Evolutionary conservation across 2,888 invertebrate species (phyloP).

Genomic region (Drosophila percnosoma): DNA sequence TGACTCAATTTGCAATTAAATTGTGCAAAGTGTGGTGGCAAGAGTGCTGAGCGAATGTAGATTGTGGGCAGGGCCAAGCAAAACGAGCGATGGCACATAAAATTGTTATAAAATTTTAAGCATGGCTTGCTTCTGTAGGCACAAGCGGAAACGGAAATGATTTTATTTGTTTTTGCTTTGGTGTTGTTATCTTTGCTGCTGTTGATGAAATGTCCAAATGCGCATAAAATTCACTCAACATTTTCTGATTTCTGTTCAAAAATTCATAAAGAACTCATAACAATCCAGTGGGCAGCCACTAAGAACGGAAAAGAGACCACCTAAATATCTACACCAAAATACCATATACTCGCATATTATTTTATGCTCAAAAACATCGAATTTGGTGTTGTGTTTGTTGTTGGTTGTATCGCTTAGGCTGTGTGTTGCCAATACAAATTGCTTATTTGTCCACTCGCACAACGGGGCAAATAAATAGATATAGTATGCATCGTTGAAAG

Average conservation of each 20-base stretch:
- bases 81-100: conserved; percentile 23
- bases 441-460: conserved; percentile 7
- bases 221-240: conserved; percentile 47
- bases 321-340: conserved; percentile 37
- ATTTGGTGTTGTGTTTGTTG: conserved; percentile 25
- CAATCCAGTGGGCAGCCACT: conserved; percentile 39
- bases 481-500: conserved; percentile 25
- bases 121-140: conserved; percentile 61
- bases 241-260: conserved; percentile 48
- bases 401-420: conserved; percentile 13
- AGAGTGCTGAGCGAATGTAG: background rate
- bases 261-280: conserved; percentile 57
- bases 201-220: conserved; percentile 27
- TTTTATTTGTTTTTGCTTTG: conserved; percentile 41
- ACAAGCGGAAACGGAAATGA: conserved; percentile 69
- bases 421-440: conserved; percentile 9
- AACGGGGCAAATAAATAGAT: conserved; percentile 27
- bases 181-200: conserved; percentile 12
- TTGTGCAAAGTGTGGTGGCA: conserved; percentile 10
- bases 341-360: conserved; percentile 18
- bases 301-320: conserved; percentile 40
- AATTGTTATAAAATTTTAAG: conserved; percentile 65
- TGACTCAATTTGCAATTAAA: conserved; percentile 61
- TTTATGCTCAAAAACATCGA: conserved; percentile 49
- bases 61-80: conserved; percentile 3